Evolutionary conservation across 2,113 vertebrate genomes (phyloP).

Genomic region (Peromyscus maniculatus): DNA sequence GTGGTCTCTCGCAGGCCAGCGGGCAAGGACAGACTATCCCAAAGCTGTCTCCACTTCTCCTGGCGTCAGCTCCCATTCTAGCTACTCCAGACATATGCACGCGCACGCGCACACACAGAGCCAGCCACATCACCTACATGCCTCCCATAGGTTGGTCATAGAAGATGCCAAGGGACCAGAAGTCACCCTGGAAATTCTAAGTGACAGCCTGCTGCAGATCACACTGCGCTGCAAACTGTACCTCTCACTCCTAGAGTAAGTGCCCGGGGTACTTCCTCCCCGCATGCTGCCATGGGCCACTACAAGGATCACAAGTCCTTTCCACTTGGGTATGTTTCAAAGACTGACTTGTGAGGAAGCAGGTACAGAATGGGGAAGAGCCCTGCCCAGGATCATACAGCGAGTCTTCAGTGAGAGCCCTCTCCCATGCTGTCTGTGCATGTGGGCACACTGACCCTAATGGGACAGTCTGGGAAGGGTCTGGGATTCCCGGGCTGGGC

Average conservation of each 20-base stretch:
- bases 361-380: not conserved
- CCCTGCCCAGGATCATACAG: not conserved
- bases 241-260: constrained; percentile 55
- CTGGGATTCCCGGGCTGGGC: not conserved
- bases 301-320: not conserved
- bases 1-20: not conserved
- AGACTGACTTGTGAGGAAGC: constrained; percentile 20
- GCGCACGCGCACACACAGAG: not conserved
- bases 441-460: not conserved
- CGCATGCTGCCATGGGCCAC: not conserved
- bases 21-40: not conserved
- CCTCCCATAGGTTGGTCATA: constrained; percentile 45
- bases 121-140: not conserved
- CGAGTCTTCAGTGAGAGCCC: not conserved
- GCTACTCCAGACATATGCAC: not conserved
- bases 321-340: not conserved
- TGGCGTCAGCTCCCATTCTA: not conserved
- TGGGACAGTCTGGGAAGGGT: not conserved
- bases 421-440: not conserved
- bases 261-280: not conserved
- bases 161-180: constrained; percentile 62
- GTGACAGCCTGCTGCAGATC: constrained; percentile 57
- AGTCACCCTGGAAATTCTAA: constrained; percentile 58
- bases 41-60: not conserved
- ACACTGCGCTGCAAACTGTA: constrained; percentile 46